Evolutionary conservation across 2,113 vertebrate genomes (phyloP).

Genomic region (Indicator indicator): DNA sequence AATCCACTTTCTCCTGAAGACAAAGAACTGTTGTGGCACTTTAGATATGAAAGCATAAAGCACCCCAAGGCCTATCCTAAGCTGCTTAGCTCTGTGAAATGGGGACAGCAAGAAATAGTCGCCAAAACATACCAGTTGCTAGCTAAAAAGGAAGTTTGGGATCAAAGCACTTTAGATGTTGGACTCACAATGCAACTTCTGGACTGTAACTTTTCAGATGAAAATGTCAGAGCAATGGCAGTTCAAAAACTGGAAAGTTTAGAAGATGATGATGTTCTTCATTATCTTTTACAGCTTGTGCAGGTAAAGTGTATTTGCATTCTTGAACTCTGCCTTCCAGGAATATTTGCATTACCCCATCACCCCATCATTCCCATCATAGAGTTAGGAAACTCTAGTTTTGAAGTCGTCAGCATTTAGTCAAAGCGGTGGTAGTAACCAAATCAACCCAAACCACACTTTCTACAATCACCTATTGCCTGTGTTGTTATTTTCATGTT

Average conservation of each 20-base stretch:
- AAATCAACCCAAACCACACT: neutral
- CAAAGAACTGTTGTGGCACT: constrained; percentile 98
- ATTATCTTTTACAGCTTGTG: constrained; percentile 95
- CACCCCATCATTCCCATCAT: neutral
- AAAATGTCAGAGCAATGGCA: constrained; percentile 92
- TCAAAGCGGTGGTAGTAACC: neutral
- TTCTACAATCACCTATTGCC: neutral
- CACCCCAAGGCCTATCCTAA: constrained; percentile 94
- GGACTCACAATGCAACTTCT: constrained; percentile 95
- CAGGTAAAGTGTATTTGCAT: constrained; percentile 82
- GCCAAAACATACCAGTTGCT: constrained; percentile 89
- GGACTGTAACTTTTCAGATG: constrained; percentile 96
- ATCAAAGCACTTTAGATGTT: constrained; percentile 90
- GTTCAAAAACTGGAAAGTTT: constrained; percentile 94
- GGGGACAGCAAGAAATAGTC: constrained; percentile 94
- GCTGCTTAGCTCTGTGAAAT: constrained; percentile 92
- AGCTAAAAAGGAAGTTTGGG: constrained; percentile 89
- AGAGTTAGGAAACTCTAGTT: neutral
- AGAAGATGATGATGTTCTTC: constrained; percentile 92
- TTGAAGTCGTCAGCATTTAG: neutral
- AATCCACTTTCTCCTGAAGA: constrained; percentile 93
- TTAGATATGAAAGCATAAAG: constrained; percentile 91
- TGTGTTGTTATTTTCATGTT: neutral
- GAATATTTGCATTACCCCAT: constrained; percentile 39
- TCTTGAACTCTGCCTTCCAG: neutral